phyloP scores from a whole-genome alignment of 2,888 invertebrate genomes.

The Drosophila yooni region DNA sequence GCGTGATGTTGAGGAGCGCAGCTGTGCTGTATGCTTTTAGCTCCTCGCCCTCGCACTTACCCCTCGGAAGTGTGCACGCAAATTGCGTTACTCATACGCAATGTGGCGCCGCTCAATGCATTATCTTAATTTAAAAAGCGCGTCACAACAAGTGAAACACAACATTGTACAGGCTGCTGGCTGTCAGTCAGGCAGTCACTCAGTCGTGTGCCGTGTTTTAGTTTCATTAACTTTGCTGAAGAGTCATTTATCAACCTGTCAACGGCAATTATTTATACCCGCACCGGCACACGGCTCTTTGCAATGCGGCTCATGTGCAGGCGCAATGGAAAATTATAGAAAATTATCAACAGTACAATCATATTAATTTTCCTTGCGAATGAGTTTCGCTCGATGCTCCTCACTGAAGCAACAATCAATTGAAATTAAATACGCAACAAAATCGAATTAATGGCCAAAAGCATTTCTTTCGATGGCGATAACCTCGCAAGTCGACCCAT shows the following conservation, averaged over 20 bases:
- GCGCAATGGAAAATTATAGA: conserved; percentile 53
- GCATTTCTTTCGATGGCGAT: conserved; percentile 22
- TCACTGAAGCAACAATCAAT: conserved; percentile 47
- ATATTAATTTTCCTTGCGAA: conserved; percentile 23
- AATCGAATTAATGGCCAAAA: conserved; percentile 56
- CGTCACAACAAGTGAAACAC: conserved; percentile 29
- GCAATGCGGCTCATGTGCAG: conserved; percentile 38
- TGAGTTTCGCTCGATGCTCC: conserved; percentile 3
- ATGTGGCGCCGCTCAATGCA: conserved; percentile 60
- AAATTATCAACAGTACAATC: conserved; percentile 43
- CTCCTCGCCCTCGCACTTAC: neutral
- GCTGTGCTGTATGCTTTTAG: neutral
- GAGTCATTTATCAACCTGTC: conserved; percentile 79
- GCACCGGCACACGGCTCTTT: conserved; percentile 2
- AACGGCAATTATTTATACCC: conserved; percentile 76
- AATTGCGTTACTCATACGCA: conserved; percentile 75
- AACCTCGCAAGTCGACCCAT: conserved; percentile 18
- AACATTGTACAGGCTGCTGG: conserved; percentile 19
- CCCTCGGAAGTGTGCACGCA: conserved; percentile 33
- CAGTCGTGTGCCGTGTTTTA: conserved; percentile 65
- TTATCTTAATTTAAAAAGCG: conserved; percentile 75
- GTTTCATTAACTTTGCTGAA: conserved; percentile 76
- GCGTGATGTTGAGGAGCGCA: conserved; percentile 31
- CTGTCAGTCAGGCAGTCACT: conserved; percentile 3
- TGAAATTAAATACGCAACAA: conserved; percentile 50